A percentile compares a stretch with the other conserved stretches of the same genome.
These are phyloP conservation scores for Lophochroa leadbeateri DNA, from an alignment of 2,113 vertebrate species.

Conservation along the genomic window DNA sequence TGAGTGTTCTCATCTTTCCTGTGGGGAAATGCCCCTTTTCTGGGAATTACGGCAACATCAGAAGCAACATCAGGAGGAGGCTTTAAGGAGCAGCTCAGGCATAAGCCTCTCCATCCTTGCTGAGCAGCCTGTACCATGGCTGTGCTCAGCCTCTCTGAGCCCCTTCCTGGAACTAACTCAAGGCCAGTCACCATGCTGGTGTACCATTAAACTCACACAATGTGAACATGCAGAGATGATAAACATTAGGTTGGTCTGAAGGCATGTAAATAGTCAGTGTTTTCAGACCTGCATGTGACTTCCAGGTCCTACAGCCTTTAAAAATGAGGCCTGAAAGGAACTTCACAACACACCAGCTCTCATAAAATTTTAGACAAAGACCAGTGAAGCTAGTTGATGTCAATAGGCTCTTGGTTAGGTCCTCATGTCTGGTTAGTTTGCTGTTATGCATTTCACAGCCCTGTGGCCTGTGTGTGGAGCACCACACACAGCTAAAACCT, in stretches of 20 bases:
- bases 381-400: background rate
- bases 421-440: background rate
- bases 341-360: background rate
- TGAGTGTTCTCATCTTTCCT: background rate
- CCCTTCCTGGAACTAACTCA: background rate
- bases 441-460: background rate
- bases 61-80: background rate
- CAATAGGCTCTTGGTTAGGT: background rate
- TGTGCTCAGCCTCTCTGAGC: background rate
- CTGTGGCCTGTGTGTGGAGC: background rate
- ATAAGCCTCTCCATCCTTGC: background rate
- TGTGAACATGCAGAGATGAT: background rate
- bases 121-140: background rate
- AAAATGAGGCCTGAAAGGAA: background rate
- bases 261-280: background rate
- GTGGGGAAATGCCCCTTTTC: background rate
- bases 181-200: background rate
- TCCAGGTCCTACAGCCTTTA: background rate
- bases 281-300: background rate
- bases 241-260: background rate
- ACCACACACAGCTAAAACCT: conserved; percentile 7
- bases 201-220: background rate
- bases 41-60: background rate
- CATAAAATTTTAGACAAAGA: background rate
- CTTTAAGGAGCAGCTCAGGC: background rate